Conservation (phyloP, 2,797 vertebrate species). For the Halcyon chelicuti region DNA sequence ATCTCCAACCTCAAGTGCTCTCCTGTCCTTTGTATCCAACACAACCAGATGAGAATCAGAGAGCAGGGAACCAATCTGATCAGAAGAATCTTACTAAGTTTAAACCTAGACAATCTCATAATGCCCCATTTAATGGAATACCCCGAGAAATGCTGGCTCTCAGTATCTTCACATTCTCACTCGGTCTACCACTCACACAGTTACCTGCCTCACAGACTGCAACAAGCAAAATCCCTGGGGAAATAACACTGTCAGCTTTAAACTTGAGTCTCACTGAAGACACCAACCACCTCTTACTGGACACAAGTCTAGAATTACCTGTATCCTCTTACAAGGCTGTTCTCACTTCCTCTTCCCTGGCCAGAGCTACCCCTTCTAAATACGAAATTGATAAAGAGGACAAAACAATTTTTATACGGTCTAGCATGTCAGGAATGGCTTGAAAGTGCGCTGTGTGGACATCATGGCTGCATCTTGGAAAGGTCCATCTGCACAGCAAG, state of each 20-base stretch:
- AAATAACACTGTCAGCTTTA: neutral
- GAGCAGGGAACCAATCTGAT: neutral
- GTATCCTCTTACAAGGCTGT: neutral
- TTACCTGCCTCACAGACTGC: neutral
- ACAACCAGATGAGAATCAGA: neutral
- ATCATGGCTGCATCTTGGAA: neutral
- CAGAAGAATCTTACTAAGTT: neutral
- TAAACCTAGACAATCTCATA: neutral
- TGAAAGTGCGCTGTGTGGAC: neutral
- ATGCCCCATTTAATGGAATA: neutral
- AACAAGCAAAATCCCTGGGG: neutral
- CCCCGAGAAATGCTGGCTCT: neutral
- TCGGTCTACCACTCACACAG: too few species aligned
- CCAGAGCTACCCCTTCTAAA: neutral
- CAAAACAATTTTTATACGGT: neutral
- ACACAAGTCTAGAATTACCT: neutral
- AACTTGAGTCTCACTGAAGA: neutral
- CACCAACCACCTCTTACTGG: neutral
- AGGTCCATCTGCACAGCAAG: neutral
- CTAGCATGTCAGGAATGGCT: neutral
- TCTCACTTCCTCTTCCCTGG: neutral
- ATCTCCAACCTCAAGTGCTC: neutral
- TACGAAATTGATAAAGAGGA: neutral
- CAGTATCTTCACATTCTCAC: neutral
- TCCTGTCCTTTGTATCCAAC: neutral